Percentiles rank a stretch among this genome's conserved stretches.
Conservation (phyloP, 2,797 vertebrate species). For the Triplophysa yarkandensis region DNA sequence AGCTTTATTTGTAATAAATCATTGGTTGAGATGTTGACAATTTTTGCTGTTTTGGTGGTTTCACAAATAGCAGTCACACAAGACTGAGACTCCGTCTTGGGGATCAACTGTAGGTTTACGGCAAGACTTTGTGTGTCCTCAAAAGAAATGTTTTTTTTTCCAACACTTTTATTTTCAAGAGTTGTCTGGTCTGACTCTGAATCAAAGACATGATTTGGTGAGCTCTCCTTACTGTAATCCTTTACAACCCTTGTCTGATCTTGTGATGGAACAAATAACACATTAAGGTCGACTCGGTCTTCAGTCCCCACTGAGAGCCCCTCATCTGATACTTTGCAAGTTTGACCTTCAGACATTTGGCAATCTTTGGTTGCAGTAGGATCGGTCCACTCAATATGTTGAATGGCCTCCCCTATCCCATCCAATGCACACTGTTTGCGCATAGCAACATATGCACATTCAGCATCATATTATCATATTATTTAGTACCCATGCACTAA, state of each 20-base stretch:
- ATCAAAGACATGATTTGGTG: constrained; percentile 23
- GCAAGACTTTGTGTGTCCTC: constrained; percentile 27
- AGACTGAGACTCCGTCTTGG: constrained; percentile 39
- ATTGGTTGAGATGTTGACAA: constrained; percentile 44
- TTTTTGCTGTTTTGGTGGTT: constrained; percentile 54
- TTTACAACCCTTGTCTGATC: constrained; percentile 58
- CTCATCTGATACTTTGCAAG: constrained; percentile 14
- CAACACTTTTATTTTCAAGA: constrained; percentile 19
- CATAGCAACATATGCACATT: constrained; percentile 41
- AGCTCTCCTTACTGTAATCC: constrained; percentile 51
- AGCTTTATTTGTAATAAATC: constrained; percentile 43
- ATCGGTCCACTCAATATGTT: constrained; percentile 34
- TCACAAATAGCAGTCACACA: constrained; percentile 37
- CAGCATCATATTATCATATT: constrained; percentile 51
- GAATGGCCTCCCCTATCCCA: constrained; percentile 34
- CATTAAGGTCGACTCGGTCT: constrained; percentile 37
- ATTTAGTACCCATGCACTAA: constrained; percentile 64
- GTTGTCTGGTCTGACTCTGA: constrained; percentile 20
- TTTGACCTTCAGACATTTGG: constrained; percentile 38
- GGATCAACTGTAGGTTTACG: constrained; percentile 30
- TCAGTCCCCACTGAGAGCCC: constrained; percentile 38
- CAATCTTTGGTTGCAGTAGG: constrained; percentile 32
- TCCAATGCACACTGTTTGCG: constrained; percentile 35
- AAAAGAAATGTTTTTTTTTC: constrained; percentile 18
- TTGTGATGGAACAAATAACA: constrained; percentile 35